phyloP scores from a whole-genome alignment of 2,797 vertebrate genomes.

The Tympanoctomys barrerae region DNA sequence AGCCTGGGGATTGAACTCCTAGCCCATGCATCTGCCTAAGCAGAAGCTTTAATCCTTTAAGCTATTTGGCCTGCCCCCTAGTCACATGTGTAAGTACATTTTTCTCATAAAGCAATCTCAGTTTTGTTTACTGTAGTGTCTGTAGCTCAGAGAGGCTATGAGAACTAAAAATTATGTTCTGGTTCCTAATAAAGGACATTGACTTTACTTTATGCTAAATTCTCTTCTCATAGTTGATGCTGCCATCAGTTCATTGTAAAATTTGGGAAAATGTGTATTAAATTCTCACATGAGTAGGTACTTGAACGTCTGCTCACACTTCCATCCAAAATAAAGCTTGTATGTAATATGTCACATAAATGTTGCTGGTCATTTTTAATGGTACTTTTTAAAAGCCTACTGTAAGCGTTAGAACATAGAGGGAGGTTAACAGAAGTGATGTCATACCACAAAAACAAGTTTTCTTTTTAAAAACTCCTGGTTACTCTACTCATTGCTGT shows the following conservation, averaged over 20 bases:
- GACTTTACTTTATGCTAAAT: neutral
- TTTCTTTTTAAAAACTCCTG: neutral
- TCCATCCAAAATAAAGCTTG: neutral
- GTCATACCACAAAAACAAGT: neutral
- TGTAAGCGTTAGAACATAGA: neutral
- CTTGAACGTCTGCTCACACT: too few species aligned
- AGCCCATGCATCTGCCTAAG: too few species aligned
- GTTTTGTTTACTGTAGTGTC: neutral
- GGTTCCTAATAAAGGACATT: neutral
- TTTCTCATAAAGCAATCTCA: neutral
- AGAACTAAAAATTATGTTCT: neutral
- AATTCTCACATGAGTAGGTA: neutral
- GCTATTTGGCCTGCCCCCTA: too few species aligned
- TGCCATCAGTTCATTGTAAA: neutral
- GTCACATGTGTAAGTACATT: neutral
- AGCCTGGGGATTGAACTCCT: too few species aligned
- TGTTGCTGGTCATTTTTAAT: neutral
- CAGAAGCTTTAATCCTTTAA: too few species aligned
- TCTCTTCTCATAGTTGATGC: neutral
- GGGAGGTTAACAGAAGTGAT: neutral
- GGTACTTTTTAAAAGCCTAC: neutral
- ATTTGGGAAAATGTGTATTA: neutral
- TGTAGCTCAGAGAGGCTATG: neutral
- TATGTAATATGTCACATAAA: too few species aligned
- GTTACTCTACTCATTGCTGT: neutral